phyloP scores from a whole-genome alignment of 2,113 vertebrate species.

The Cariama cristata region DNA sequence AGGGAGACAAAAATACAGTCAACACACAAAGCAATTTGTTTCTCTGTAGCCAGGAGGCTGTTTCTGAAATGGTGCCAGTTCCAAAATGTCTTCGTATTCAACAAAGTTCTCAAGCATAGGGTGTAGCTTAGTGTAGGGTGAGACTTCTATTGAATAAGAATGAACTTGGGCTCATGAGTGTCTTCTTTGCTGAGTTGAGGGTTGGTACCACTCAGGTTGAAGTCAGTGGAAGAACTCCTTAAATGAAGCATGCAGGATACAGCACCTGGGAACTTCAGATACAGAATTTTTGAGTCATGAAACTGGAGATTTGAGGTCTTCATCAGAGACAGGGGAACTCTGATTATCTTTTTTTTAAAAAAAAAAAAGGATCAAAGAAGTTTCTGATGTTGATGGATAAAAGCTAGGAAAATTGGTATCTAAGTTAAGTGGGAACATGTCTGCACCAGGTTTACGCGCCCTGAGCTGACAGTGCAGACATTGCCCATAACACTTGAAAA shows the following conservation, averaged over 20 bases:
- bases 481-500: neutral
- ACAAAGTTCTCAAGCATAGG: neutral
- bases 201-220: neutral
- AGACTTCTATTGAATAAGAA: neutral
- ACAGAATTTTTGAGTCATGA: neutral
- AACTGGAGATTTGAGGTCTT: neutral
- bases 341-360: neutral
- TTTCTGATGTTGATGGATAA: neutral
- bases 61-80: neutral
- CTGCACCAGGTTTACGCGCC: accelerated
- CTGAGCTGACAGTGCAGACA: neutral
- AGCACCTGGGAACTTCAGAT: neutral
- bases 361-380: neutral
- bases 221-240: neutral
- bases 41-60: neutral
- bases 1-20: neutral
- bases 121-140: neutral
- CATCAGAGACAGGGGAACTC: neutral
- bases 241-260: neutral
- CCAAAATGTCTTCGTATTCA: neutral
- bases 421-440: neutral
- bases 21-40: conserved; percentile 8
- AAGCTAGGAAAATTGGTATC: neutral
- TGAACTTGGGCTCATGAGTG: neutral
- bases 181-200: neutral